Percentiles rank a stretch among this genome's conserved stretches.
Evolutionary conservation across 2,797 vertebrate species (phyloP).

Genomic region (Rousettus madagascariensis): DNA sequence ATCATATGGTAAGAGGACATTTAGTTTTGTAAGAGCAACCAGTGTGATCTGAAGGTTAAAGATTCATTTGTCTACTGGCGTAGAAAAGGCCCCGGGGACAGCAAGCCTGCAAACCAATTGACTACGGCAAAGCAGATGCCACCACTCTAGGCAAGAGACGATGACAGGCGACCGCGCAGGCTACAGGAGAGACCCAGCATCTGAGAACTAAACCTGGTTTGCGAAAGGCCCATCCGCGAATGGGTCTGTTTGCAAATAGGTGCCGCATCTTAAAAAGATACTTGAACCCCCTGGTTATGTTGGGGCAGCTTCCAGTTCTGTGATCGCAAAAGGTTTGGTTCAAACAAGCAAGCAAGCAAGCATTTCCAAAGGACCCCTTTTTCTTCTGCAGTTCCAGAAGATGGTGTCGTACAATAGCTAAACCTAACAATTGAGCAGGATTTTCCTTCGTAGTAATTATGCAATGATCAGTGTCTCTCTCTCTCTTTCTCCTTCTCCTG

Average conservation of each 20-base stretch:
- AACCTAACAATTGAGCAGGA: constrained; percentile 63
- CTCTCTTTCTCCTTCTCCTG: constrained; percentile 27
- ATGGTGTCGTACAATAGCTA: neutral
- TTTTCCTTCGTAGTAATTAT: constrained; percentile 69
- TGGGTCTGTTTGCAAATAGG: neutral
- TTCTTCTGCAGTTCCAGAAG: neutral
- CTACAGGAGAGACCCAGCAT: accelerated
- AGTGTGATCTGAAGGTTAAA: neutral
- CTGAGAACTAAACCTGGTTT: neutral
- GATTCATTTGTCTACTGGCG: neutral
- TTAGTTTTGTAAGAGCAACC: neutral
- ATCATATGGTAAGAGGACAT: accelerated
- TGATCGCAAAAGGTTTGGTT: neutral
- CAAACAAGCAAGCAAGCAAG: neutral
- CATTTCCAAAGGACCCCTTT: neutral
- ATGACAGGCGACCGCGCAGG: no score
- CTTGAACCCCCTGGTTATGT: no score
- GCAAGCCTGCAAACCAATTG: accelerated
- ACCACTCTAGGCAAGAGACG: accelerated
- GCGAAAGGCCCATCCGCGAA: accelerated
- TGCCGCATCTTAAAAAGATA: neutral
- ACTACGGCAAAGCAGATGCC: neutral
- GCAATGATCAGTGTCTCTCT: constrained; percentile 50
- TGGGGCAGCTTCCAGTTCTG: neutral
- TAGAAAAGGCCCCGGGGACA: neutral